Base-by-base conservation (phyloP, 1,140 invertebrate species). In the Cecropterus lyciades region DNA sequence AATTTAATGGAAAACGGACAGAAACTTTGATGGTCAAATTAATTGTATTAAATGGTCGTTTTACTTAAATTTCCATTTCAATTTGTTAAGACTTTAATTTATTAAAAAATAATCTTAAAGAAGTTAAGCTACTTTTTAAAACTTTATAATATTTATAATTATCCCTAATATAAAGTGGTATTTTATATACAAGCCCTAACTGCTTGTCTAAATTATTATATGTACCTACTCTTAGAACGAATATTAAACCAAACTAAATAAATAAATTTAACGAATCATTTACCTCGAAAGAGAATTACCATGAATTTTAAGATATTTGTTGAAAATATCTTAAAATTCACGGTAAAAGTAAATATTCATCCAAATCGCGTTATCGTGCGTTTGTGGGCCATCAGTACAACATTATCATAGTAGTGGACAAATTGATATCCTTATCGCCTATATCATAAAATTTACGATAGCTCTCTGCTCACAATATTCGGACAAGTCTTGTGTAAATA, bases 371-470 rank as follows among this genome's bases (percentile, higher is more conserved):
- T 77, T 85, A 85, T 85, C 79, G 53, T 11, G 30, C 6, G 78
- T 78, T 79, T 64, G 60, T 68, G 68, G 69, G 65, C 68, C 67
- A 75, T 65, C 64, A 59, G 60, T 67, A 43, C 53, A 52, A 60
- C 52, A 70, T 68, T 74, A 77, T 77, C 75, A 30, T 77, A 82
- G 77, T 82, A 83, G 74, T 72, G 75, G 77, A 84, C 80, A 82
- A 81, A 87, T 83, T 84, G 84, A 85, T 88, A 88, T 70, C 52
- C 63, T 80, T 85, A 86, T 88, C 84, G 45, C 30, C 43, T 64
- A 49, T 76, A 78, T 82, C 79, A 75, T 86, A 83, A 85, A 87
- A 73, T 80, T 85, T 82, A 88, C 73, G 77, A 82, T 80, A 77
- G 43, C 69, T 65, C 72, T 75, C 64, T 72, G 55, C 30, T 71